These are phyloP conservation scores for Agrochola litura DNA, from an alignment of 2,888 invertebrate species.

Conservation along the genomic window DNA sequence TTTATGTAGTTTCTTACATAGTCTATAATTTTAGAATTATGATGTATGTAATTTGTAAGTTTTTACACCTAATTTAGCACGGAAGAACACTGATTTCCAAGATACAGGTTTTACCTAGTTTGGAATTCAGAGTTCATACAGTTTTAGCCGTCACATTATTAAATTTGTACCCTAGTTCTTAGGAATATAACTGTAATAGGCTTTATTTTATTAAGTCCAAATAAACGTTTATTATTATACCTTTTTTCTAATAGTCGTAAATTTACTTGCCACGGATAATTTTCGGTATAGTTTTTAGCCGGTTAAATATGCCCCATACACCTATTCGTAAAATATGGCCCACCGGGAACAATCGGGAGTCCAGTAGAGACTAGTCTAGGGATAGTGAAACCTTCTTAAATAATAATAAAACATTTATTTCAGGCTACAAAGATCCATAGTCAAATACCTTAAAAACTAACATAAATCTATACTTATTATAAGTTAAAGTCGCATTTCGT, in stretches of 20 bases:
- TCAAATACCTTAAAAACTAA: background rate
- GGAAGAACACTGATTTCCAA: no score
- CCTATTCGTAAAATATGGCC: background rate
- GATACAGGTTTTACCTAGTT: no score
- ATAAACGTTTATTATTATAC: no score
- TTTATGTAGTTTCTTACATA: no score
- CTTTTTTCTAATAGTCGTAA: background rate
- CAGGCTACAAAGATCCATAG: background rate
- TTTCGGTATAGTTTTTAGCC: background rate
- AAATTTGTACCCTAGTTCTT: no score
- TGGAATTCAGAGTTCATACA: no score
- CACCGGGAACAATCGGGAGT: background rate
- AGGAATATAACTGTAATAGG: no score
- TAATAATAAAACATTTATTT: slow-evolving; percentile 10
- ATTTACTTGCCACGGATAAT: background rate
- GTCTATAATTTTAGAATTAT: no score
- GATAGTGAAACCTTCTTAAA: slow-evolving; percentile 1
- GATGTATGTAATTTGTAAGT: no score
- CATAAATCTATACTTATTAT: background rate
- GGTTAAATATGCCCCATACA: background rate
- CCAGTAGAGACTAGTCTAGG: background rate
- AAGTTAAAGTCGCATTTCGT: background rate
- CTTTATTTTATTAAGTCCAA: no score
- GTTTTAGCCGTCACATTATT: no score
- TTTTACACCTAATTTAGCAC: no score